These are phyloP conservation scores for Hydrolagus colliei DNA, from an alignment of 2,797 vertebrate species.

Conservation along the genomic window DNA sequence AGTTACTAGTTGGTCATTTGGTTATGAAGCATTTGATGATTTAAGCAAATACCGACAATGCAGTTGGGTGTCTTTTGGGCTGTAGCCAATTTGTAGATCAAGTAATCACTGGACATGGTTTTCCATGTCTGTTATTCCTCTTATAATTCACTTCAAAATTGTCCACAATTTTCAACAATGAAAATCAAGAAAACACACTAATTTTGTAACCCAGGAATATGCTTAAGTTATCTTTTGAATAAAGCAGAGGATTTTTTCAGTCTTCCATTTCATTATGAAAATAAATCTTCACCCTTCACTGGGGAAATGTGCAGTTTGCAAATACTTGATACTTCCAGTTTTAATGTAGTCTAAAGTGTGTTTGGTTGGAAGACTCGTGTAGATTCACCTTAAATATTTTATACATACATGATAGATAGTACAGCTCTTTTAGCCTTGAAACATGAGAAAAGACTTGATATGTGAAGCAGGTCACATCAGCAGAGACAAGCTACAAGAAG, in stretches of 20 bases:
- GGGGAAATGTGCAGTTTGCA: background rate
- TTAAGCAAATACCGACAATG: too few species aligned
- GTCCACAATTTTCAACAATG: too few species aligned
- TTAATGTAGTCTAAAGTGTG: background rate
- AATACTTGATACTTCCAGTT: background rate
- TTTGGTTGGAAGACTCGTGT: background rate
- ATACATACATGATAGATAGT: background rate
- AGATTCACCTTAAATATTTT: background rate
- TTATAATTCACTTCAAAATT: too few species aligned
- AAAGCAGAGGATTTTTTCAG: background rate
- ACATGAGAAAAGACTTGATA: constrained; percentile 33
- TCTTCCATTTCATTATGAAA: background rate
- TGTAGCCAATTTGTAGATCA: too few species aligned
- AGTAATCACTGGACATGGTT: too few species aligned
- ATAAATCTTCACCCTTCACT: background rate
- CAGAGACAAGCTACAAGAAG: constrained; percentile 28
- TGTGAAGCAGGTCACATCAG: constrained; percentile 34
- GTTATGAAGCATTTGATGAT: too few species aligned
- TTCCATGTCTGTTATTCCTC: too few species aligned
- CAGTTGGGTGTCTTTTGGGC: too few species aligned
- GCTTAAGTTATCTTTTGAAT: background rate
- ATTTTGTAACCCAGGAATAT: too few species aligned
- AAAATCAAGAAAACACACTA: too few species aligned
- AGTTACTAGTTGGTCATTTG: too few species aligned
- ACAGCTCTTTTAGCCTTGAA: constrained; percentile 27